Base-by-base conservation (phyloP, 1,140 invertebrate species). In the Cardiocondyla obscurior region DNA sequence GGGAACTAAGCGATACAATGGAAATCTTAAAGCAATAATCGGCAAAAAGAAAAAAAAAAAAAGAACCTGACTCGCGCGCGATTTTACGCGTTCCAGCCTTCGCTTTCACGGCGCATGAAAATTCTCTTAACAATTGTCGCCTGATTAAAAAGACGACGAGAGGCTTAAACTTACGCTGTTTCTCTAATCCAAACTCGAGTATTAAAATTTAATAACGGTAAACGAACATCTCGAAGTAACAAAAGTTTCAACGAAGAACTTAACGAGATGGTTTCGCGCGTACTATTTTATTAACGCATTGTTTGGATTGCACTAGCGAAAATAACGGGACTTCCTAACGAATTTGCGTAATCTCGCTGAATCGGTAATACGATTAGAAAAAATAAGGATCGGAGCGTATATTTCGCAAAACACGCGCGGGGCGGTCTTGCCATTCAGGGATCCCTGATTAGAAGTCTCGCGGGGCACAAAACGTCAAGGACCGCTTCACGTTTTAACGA, bases 91-190 rank as follows among this genome's bases (percentile, higher is more conserved):
- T 39, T 22, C 10, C 12, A 3, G 22, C 39, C 22, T 67, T 22
- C 2, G 62, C n/a, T 51, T 67, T 77, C 39, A 39, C 10, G 33
- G 3, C 25, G 19, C 36, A 79, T 67, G 22, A 67, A 67, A 67
- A 53, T 77, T n/a, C 33, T 65, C 33, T 0, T 30, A 65, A 19
- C 3, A 0, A 28, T 0, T 10, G 14, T 36, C 8, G 39, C 6
- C 19, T 8, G 19, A n/a, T n/a, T 28, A 30, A 62, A 5, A 16
- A 72, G 19, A 14, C 33, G 25, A 46, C 28, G 70, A 67, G n/a
- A 67, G 19, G 8, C 2, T 36, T 14, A 14, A 3, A 7, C 33
- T 19, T 6, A 12, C 22, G 33, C 4, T 28, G 4, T 73, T 57
- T 74, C 39, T 58, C 28, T 14, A 60, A 60, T 33, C 1, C 39